Percentiles rank a stretch among this genome's conserved stretches.
phyloP scores from a whole-genome alignment of 2,888 invertebrate genomes.

The Parasteatoda lunata region DNA sequence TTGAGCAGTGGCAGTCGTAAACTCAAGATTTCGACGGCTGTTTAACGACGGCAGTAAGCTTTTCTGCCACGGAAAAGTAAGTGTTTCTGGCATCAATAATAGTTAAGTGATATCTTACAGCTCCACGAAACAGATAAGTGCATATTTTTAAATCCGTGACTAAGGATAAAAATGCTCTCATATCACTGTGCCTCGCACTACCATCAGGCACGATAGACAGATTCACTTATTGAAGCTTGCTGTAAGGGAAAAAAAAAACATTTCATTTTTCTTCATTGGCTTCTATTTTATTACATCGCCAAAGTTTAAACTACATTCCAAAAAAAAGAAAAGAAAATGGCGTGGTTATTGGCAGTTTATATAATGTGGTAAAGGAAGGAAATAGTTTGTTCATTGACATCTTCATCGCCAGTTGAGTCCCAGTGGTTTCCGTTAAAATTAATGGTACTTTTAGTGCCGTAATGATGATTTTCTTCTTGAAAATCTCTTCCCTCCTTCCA shows the following conservation, averaged over 20 bases:
- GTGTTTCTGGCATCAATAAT: too few relatives aligned
- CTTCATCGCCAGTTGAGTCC: slow-evolving; percentile 21
- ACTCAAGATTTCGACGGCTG: too few relatives aligned
- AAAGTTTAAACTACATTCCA: slow-evolving; percentile 24
- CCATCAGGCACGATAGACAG: slow-evolving; percentile 30
- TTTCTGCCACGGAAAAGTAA: too few relatives aligned
- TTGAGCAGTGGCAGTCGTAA: too few relatives aligned
- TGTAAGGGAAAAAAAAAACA: not conserved
- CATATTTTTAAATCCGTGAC: too few relatives aligned
- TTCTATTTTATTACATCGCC: slow-evolving; percentile 10
- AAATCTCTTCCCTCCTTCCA: not conserved
- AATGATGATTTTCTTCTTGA: slow-evolving; percentile 33
- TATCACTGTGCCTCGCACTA: slow-evolving; percentile 6
- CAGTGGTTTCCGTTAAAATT: slow-evolving; percentile 4
- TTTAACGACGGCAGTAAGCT: too few relatives aligned
- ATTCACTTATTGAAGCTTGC: slow-evolving; percentile 23
- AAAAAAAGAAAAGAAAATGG: slow-evolving; percentile 1
- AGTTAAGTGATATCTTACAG: too few relatives aligned
- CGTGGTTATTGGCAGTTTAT: slow-evolving; percentile 49
- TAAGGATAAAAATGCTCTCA: not conserved
- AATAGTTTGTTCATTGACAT: slow-evolving; percentile 51
- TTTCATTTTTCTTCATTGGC: slow-evolving; percentile 51
- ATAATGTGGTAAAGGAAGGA: slow-evolving; percentile 19
- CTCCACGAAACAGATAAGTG: too few relatives aligned
- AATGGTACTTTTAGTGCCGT: slow-evolving; percentile 29